These are phyloP conservation scores for Sebastes reedi DNA, from an alignment of 2,797 vertebrate genomes.

Conservation along the genomic window DNA sequence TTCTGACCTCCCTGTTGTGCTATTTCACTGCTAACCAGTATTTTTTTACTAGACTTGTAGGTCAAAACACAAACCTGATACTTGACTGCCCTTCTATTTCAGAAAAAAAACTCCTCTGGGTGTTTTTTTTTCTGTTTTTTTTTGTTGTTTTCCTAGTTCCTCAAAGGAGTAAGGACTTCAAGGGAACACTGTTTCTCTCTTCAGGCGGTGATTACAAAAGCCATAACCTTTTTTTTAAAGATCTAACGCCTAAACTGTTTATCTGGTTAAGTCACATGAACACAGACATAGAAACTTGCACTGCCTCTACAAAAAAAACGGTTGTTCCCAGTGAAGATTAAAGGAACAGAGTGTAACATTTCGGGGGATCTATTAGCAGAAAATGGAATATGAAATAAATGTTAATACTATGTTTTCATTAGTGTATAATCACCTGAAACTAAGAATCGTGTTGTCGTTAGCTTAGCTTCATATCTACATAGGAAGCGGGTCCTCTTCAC, in stretches of 20 bases:
- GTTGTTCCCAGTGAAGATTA: background rate
- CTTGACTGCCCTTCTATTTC: conserved; percentile 1
- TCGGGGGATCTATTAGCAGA: no score
- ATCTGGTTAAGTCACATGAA: background rate
- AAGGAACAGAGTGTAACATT: no score
- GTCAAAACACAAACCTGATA: background rate
- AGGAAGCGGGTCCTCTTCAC: no score
- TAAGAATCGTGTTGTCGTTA: no score
- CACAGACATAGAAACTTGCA: background rate
- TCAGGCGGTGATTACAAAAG: conserved; percentile 19
- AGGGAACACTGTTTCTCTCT: background rate
- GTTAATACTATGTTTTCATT: no score
- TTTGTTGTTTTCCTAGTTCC: background rate
- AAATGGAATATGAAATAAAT: no score
- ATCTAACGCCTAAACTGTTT: background rate
- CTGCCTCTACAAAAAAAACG: background rate
- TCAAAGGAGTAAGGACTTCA: background rate
- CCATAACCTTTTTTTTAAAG: conserved; percentile 5
- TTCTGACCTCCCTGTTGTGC: conserved; percentile 10
- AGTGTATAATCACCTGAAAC: no score
- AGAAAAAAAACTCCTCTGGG: background rate
- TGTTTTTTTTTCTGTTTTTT: background rate
- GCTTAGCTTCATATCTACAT: no score
- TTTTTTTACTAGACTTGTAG: conserved; percentile 2
- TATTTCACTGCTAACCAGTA: conserved; percentile 19